phyloP scores from a whole-genome alignment of 2,888 invertebrate genomes.

The Pachymerium ferrugineum region DNA sequence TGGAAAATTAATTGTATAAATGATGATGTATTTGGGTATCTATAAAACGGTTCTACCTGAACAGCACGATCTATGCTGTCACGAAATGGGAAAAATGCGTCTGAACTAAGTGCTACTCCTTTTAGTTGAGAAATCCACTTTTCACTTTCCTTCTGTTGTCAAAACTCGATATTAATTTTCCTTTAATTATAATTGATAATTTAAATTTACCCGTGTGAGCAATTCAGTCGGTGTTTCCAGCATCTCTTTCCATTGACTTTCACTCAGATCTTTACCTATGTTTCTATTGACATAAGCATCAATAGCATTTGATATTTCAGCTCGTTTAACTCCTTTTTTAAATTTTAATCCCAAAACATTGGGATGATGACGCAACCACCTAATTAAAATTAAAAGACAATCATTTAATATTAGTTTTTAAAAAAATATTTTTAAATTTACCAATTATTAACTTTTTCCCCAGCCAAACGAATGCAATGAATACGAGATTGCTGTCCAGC shows the following conservation, averaged over 20 bases:
- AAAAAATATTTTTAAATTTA: slow-evolving; percentile 42
- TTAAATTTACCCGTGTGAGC: slow-evolving; percentile 59
- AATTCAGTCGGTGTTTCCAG: slow-evolving; percentile 67
- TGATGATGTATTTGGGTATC: not conserved
- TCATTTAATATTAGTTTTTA: not conserved
- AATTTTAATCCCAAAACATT: slow-evolving; percentile 76
- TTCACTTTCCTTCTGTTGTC: slow-evolving; percentile 44
- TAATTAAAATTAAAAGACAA: slow-evolving; percentile 43
- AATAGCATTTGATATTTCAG: slow-evolving; percentile 89
- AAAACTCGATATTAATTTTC: not conserved
- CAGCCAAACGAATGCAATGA: slow-evolving; percentile 94
- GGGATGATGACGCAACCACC: slow-evolving; percentile 92
- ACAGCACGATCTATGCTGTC: slow-evolving; percentile 92
- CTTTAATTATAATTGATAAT: not conserved
- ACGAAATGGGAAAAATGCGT: slow-evolving; percentile 97
- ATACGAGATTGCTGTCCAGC: slow-evolving; percentile 99
- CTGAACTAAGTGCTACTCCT: slow-evolving; percentile 73
- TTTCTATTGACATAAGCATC: slow-evolving; percentile 90
- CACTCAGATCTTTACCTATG: slow-evolving; percentile 78
- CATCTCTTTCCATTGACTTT: slow-evolving; percentile 65
- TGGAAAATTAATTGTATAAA: slow-evolving; percentile 47
- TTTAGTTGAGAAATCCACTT: slow-evolving; percentile 42
- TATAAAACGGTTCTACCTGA: slow-evolving; percentile 58
- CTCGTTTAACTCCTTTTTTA: slow-evolving; percentile 75
- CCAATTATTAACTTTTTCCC: slow-evolving; percentile 96